Conservation (phyloP, 92 coral and sea anemone genomes). For the Scolanthus callimorphus region DNA sequence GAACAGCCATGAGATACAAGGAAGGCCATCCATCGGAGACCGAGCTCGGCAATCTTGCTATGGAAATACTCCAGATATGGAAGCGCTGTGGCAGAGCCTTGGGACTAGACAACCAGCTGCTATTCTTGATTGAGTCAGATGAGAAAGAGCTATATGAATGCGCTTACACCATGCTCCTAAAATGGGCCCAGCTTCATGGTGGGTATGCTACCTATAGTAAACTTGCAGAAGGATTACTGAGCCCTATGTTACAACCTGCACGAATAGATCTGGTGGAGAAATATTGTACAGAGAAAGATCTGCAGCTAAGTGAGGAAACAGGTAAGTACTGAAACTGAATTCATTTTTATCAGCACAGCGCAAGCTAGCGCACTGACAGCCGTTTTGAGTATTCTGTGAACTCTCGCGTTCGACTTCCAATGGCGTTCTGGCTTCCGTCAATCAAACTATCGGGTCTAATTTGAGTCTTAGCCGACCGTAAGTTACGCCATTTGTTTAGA, state of each 20-base stretch:
- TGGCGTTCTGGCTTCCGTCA: no score
- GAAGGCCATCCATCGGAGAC: conserved; percentile 31
- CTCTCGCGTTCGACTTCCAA: no score
- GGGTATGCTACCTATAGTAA: conserved; percentile 33
- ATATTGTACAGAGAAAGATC: conserved; percentile 23
- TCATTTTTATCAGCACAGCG: background rate
- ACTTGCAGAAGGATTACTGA: conserved; percentile 39
- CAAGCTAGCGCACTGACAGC: no score
- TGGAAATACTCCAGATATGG: conserved; percentile 34
- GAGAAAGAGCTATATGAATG: conserved; percentile 25
- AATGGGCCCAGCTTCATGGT: conserved; percentile 47
- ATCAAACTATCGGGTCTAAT: no score
- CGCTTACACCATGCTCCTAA: conserved; percentile 44
- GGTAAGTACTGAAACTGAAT: background rate
- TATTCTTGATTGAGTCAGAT: conserved; percentile 51
- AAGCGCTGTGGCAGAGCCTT: conserved; percentile 41
- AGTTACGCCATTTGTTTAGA: no score
- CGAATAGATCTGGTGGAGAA: conserved; percentile 40
- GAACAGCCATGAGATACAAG: conserved; percentile 9
- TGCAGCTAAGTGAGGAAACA: background rate
- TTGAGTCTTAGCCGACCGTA: no score
- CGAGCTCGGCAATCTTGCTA: conserved; percentile 32
- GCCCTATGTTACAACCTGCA: conserved; percentile 24
- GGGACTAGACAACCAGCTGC: conserved; percentile 19
- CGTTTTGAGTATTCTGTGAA: no score